Evolutionary conservation across 2,888 invertebrate genomes (phyloP).

Genomic region (Trachelus iudaicus): DNA sequence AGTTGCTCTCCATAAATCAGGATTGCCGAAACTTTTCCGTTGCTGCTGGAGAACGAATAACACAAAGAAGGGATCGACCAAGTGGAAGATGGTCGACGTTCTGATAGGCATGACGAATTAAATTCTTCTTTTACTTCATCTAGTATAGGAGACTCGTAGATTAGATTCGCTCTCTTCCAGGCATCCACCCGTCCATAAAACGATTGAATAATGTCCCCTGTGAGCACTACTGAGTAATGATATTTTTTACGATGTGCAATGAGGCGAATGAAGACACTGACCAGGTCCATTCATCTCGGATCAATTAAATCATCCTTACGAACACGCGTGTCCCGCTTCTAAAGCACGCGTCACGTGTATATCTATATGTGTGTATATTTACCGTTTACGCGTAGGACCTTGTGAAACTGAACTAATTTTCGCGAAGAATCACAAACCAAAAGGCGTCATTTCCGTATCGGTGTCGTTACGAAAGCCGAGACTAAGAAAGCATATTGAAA

Average conservation of each 20-base stretch:
- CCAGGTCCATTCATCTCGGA: background rate
- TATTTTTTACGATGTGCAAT: background rate
- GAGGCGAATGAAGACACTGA: background rate
- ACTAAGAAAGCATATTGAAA: slow-evolving; percentile 15
- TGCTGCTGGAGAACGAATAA: background rate
- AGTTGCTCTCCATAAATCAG: background rate
- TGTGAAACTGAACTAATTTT: background rate
- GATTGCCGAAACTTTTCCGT: background rate
- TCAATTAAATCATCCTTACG: slow-evolving; percentile 16
- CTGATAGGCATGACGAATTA: background rate
- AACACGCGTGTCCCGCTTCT: slow-evolving; percentile 4
- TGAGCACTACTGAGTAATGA: background rate
- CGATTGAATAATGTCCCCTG: background rate
- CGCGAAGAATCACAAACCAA: background rate
- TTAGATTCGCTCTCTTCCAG: background rate
- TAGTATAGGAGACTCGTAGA: background rate
- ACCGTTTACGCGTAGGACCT: background rate
- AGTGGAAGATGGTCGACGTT: background rate
- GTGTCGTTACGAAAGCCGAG: background rate
- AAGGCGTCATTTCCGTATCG: slow-evolving; percentile 4
- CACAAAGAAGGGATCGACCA: background rate
- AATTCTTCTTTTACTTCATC: background rate
- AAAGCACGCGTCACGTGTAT: background rate
- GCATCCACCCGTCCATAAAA: background rate
- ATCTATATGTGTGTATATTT: background rate